Conservation (phyloP, 2,888 invertebrate genomes). For the Metellina segmentata region DNA sequence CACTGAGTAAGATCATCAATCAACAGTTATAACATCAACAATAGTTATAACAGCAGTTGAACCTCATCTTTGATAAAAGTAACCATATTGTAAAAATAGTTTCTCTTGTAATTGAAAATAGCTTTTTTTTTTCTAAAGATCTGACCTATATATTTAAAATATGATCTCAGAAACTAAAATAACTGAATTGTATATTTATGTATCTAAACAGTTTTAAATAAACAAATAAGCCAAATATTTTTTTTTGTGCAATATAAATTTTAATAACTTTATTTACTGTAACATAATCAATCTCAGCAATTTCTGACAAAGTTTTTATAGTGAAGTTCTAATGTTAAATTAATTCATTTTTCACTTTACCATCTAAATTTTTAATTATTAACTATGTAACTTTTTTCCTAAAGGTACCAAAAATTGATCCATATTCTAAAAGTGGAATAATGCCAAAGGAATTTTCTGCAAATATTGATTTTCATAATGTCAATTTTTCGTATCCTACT, state of each 20-base stretch:
- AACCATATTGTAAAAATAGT: too few species aligned
- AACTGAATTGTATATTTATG: not conserved
- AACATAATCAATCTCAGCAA: not conserved
- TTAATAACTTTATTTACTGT: too few species aligned
- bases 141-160: too few species aligned
- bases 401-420: conserved; percentile 82
- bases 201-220: not conserved
- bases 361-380: not conserved
- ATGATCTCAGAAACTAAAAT: too few species aligned
- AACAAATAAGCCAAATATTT: not conserved
- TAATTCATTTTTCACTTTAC: not conserved
- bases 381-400: not conserved
- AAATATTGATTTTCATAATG: conserved; percentile 81
- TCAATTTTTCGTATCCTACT: conserved; percentile 82
- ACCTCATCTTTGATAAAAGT: too few species aligned
- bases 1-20: too few species aligned
- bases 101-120: too few species aligned
- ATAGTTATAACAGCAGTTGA: too few species aligned
- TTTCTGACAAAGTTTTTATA: not conserved
- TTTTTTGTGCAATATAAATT: not conserved
- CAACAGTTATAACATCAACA: too few species aligned
- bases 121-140: too few species aligned
- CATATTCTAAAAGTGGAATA: conserved; percentile 81
- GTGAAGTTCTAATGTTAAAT: not conserved
- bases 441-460: conserved; percentile 80